phyloP scores from a whole-genome alignment of 2,888 invertebrate genomes.

The Melinopterus prodromus region DNA sequence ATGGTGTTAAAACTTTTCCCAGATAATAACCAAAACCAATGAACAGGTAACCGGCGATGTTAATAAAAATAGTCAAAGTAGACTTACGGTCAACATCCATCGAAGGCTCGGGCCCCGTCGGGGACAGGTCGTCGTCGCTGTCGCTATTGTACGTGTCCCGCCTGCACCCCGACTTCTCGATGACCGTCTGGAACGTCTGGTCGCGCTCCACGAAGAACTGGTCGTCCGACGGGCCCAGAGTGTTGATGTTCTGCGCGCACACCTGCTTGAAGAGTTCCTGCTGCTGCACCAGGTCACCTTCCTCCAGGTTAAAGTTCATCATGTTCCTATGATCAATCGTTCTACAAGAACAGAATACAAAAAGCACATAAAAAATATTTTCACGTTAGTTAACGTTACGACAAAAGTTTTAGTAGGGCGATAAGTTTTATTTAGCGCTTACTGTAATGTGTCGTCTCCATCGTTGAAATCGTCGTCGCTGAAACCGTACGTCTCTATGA shows the following conservation, averaged over 20 bases:
- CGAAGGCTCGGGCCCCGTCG: constrained; percentile 58
- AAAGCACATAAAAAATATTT: not conserved
- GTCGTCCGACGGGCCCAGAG: constrained; percentile 56
- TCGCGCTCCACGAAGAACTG: constrained; percentile 62
- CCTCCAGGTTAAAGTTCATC: constrained; percentile 61
- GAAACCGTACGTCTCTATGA: constrained; percentile 69
- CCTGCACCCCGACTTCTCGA: constrained; percentile 53
- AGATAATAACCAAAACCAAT: no score
- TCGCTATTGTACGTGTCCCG: constrained; percentile 59
- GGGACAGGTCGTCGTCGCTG: constrained; percentile 60
- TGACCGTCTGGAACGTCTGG: constrained; percentile 62
- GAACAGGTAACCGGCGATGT: not conserved
- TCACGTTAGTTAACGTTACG: not conserved
- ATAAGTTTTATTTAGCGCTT: constrained; percentile 49
- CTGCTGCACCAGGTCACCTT: constrained; percentile 61
- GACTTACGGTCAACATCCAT: constrained; percentile 63
- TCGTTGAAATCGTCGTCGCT: constrained; percentile 71
- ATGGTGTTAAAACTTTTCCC: no score
- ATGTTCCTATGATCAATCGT: constrained; percentile 54
- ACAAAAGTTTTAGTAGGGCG: no score
- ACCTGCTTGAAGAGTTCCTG: constrained; percentile 71
- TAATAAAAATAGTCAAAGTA: constrained; percentile 6
- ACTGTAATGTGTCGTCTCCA: constrained; percentile 65
- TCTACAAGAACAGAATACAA: constrained; percentile 41
- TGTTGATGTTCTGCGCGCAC: constrained; percentile 57